Percentiles rank a stretch among this genome's conserved stretches.
Evolutionary conservation across 2,113 vertebrate species (phyloP).

Genomic region (Nycticorax nycticorax): DNA sequence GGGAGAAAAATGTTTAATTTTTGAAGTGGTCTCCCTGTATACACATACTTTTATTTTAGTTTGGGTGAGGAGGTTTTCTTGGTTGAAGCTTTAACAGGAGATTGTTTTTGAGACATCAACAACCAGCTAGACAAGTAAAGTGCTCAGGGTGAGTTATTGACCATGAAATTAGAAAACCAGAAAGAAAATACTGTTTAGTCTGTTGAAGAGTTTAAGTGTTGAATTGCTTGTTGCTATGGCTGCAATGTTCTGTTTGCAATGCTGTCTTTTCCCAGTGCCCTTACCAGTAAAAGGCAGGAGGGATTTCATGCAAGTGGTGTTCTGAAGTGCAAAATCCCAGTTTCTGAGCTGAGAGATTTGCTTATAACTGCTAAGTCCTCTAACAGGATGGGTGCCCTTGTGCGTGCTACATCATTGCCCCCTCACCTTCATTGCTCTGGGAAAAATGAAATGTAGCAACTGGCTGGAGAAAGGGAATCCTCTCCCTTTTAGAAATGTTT

Average conservation of each 20-base stretch:
- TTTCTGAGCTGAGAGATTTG: neutral
- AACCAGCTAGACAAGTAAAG: neutral
- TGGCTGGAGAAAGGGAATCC: neutral
- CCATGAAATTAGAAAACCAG: slow-evolving; percentile 13
- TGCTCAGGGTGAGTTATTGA: neutral
- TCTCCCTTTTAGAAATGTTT: neutral
- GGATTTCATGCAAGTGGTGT: neutral
- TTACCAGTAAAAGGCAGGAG: neutral
- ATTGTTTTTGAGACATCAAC: neutral
- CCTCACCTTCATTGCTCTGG: neutral
- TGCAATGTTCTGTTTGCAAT: slow-evolving; percentile 13
- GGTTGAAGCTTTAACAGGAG: neutral
- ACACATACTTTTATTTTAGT: neutral
- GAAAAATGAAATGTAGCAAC: neutral
- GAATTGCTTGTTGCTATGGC: slow-evolving; percentile 52
- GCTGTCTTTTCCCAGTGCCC: neutral
- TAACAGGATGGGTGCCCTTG: neutral
- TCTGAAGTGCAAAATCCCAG: neutral
- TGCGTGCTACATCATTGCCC: neutral
- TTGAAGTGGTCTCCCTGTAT: neutral
- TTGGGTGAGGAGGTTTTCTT: neutral
- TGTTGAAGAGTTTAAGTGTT: slow-evolving; percentile 3
- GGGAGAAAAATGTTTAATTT: neutral
- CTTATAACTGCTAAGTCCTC: neutral
- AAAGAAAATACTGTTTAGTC: slow-evolving; percentile 10